phyloP scores from a whole-genome alignment of 1,140 invertebrate genomes.

The Diabrotica undecimpunctata region DNA sequence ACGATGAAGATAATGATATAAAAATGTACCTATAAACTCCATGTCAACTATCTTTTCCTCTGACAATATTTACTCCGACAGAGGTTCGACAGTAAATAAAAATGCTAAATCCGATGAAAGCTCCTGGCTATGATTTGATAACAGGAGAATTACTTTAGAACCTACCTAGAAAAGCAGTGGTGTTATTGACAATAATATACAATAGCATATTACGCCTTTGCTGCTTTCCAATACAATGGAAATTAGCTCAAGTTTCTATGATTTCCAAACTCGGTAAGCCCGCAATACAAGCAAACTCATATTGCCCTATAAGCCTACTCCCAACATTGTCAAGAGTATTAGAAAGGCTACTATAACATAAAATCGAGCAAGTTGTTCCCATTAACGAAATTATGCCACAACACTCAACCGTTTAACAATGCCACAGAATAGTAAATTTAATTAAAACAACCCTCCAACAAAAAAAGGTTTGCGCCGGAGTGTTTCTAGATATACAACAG shows the following conservation, averaged over 20 bases:
- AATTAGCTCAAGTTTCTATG: not conserved
- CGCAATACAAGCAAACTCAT: not conserved
- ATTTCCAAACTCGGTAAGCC: not conserved
- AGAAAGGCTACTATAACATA: not conserved
- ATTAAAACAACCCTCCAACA: not conserved
- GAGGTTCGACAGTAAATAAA: no score
- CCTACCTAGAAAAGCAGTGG: no score
- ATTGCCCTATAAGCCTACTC: not conserved
- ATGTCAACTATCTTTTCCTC: not conserved
- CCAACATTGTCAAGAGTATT: not conserved
- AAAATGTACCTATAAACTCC: no score
- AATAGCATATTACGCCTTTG: no score
- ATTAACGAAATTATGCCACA: not conserved
- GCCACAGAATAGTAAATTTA: not conserved
- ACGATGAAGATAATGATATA: not conserved
- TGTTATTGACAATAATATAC: no score
- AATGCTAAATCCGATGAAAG: no score
- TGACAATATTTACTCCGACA: no score
- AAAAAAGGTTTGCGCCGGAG: not conserved
- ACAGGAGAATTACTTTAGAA: no score
- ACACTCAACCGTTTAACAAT: not conserved
- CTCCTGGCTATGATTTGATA: no score
- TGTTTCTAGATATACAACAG: not conserved
- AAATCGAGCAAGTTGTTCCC: not conserved
- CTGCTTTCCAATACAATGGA: not conserved